Evolutionary conservation across 2,888 invertebrate genomes (phyloP).

Genomic region (Lepidocyrtoides sp.): DNA sequence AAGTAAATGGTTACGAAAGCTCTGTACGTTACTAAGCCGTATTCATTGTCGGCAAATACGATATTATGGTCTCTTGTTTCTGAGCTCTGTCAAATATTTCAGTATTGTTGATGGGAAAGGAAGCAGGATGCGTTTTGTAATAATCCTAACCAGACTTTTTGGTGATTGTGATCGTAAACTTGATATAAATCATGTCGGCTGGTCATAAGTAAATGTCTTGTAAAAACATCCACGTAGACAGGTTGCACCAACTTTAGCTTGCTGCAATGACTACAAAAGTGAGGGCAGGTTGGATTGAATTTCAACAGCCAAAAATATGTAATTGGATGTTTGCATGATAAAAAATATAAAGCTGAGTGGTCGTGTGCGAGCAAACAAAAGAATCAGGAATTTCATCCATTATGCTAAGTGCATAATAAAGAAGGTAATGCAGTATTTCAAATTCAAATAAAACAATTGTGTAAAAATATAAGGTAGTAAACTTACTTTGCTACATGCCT

Average conservation of each 20-base stretch:
- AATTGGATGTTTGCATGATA: constrained; percentile 52
- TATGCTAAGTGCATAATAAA: not conserved
- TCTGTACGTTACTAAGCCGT: not conserved
- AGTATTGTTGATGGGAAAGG: constrained; percentile 30
- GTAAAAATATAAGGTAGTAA: constrained; percentile 5
- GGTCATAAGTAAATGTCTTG: not conserved
- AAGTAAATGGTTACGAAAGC: not conserved
- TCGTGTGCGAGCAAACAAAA: constrained; percentile 15
- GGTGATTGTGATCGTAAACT: not conserved
- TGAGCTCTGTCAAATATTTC: constrained; percentile 27
- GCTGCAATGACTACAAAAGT: not conserved
- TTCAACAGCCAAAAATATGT: constrained; percentile 4
- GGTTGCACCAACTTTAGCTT: not conserved
- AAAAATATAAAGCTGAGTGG: not conserved
- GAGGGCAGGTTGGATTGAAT: not conserved
- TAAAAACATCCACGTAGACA: not conserved
- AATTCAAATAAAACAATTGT: not conserved
- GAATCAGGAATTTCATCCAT: constrained; percentile 9
- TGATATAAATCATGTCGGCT: constrained; percentile 44
- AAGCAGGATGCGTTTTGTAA: constrained; percentile 58
- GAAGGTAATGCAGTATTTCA: not conserved
- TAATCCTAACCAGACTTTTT: not conserved
- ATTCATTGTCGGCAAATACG: not conserved
- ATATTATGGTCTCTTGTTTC: not conserved
- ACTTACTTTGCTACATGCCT: no score